Base-by-base conservation (phyloP, 2,113 vertebrate species). In the Antennarius striatus region DNA sequence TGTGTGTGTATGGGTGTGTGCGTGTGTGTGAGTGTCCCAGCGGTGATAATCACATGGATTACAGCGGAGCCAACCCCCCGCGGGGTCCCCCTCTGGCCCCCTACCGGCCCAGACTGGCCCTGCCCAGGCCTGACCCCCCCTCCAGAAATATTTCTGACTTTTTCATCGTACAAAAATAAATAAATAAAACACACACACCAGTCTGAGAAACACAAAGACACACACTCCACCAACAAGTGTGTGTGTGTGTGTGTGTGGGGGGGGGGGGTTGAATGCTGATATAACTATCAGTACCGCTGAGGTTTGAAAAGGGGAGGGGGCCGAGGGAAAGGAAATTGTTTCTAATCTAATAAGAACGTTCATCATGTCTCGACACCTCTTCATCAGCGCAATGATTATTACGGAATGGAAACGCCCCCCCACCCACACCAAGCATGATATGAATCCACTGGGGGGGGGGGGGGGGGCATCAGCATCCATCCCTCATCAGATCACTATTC, bases 1-100 rank as follows among this genome's bases (percentile, higher is more conserved):
- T 68, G 71, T 52, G 40, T 74, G 51, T 53, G 22, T 6, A 68
- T 78, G 65, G 60, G 59, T 73, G 57, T 82, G 68, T 72, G 73
- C 75, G 63, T 82, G 13, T 84, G 73, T 75, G 72, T 88, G 82
- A 74, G 80, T 66, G 73, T 83, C 80, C 85, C 86, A 88, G 89
- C 57, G 57, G 85, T 86, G 89, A 88, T 91, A 91, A 91, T 91
- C 89, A 89, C 85, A 69, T 68, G 76, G 90, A 89, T 91, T 91
- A 90, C 84, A 89, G 85, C 56, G 82, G 88, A 89, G 87, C 88
- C 90, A 90, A 87, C 86, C 86, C 86, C 87, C 86, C 60, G 81
- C 87, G 72, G 89, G 83, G 85, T 76, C 71, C 61, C 76, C 66
- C 72, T 10, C 43, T 30, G 52, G 49, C 63, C 43, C 30, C 49